Evolutionary conservation across 1,140 invertebrate species (phyloP), one percentile per base, ranked within the genome.

Genomic region (Galendromus occidentalis): DNA sequence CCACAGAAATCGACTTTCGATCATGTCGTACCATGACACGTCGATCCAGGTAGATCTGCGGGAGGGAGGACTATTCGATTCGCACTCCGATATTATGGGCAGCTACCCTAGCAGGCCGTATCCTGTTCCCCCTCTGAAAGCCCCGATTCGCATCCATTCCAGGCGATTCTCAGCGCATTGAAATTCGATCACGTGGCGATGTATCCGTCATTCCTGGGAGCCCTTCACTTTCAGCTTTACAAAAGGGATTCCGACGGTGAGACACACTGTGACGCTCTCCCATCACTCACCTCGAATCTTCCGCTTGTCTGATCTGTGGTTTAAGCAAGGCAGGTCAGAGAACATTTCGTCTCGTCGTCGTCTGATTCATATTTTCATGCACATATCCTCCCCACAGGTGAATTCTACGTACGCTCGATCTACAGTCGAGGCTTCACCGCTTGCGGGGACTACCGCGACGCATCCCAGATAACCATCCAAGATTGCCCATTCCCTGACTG

Each of bases 151-250:
- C 45, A 22, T 4, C 22, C 2, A 59, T 29, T 59, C 2, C 22
- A 59, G 51, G 51, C 51, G 17, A 25, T 59, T 25, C n/a, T 59
- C 25, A 59, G 22, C 22, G 51, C 51, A 6, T 22, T 59, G 14
- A 17, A 59, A 18, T 14, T 59, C 12, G 51, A 59, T 2, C 25
- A 59, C 33, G 51, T 59, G 14, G 14, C 12, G 2, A 4, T 59
- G 51, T 59, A 59, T 33, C 51, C 51, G 2, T 59, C 51, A 20
- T 59, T 59, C 9, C 51, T 59, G 4, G 51, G 51, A 59, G 51
- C 51, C 14, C 33, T 59, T 14, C 51, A 59, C 9, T 59, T 59
- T 0, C 51, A 59, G 20, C 51, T 59, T 4, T 59, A 59, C 51
- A 59, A 59, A 22, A 17, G 20, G 51, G 25, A 59, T 1, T 59